Evolutionary conservation across 1,140 invertebrate genomes (phyloP), one percentile per base, ranked within the genome.

Genomic region (Drosophila chauvacae): DNA sequence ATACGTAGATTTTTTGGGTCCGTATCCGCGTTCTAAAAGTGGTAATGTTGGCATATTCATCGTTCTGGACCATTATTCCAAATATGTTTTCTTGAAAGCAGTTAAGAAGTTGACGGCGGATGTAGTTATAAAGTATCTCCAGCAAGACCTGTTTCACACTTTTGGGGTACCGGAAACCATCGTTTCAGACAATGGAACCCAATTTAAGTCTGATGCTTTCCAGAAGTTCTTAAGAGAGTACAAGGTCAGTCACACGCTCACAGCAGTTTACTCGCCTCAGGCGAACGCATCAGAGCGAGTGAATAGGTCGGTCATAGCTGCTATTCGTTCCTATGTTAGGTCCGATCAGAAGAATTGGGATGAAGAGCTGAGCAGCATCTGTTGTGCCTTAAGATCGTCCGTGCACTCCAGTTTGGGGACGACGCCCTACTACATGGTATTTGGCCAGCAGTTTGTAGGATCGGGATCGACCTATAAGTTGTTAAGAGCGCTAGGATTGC

Each of bases 101-200:
- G 20, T 47, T 0, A 47, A 20, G 7, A 47, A 47, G 20, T 4
- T 47, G 7, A 16, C 13, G 13, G 45, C 23, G 7, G 45, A 47
- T 1, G 23, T 47, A 3, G 23, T 16, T 1, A 26, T 47, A 0
- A 59, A 20, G 18, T 33, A 45, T 11, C 14, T 45, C 13, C 39
- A 59, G 10, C 57, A 59, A 16, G 41, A 59, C 0, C 14, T 59
- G 0, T 59, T 59, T 7, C 41, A 59, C 2, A 59, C 41, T 3
- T 59, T 45, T 10, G 57, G 41, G 2, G 5, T 59, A 0, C 56
- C 56, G 2, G 41, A 33, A 9, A 58, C n/a, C 0, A 30, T 58
- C 4, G 2, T 57, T 18, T 57, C 35, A 1, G 35, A 57, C 3
- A 58, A 59, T 16, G 56, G 26, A 0, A 20, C 56, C 4, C 39